A percentile compares a stretch with the other conserved stretches of the same genome.
Conservation (phyloP, 1,140 invertebrate species). For the Teleogryllus occipitalis region DNA sequence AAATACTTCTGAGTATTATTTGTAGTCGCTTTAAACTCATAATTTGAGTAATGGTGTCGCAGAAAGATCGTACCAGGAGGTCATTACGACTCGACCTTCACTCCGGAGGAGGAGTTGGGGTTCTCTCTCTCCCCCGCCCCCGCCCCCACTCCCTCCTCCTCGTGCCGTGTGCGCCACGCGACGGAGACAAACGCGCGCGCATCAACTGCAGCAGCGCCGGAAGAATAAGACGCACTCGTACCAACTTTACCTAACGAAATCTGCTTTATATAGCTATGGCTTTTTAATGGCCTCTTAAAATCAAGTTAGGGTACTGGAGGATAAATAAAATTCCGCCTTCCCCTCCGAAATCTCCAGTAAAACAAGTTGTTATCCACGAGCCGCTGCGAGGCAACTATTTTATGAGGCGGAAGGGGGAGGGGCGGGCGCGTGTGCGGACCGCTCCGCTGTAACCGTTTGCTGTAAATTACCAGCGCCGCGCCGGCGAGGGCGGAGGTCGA, state of each 20-base stretch:
- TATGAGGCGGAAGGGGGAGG: not conserved
- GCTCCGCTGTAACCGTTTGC: not conserved
- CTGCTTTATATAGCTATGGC: not conserved
- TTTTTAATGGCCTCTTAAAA: constrained; percentile 2
- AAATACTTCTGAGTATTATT: too few species aligned
- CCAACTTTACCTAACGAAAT: constrained; percentile 1
- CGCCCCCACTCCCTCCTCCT: too few species aligned
- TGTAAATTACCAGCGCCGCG: not conserved
- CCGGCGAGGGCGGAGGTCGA: not conserved
- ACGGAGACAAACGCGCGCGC: too few species aligned
- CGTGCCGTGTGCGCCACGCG: too few species aligned
- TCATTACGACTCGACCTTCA: too few species aligned
- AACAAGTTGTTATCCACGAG: not conserved
- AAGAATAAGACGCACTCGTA: not conserved
- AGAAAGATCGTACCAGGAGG: too few species aligned
- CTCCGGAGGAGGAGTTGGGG: too few species aligned
- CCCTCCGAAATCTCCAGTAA: not conserved
- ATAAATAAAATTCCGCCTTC: constrained; percentile 1
- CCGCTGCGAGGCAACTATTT: not conserved
- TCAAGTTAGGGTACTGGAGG: not conserved
- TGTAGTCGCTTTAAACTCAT: too few species aligned
- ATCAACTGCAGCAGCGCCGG: not conserved
- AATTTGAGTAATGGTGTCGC: too few species aligned
- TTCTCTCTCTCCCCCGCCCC: too few species aligned
- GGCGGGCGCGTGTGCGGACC: not conserved